Percentiles rank a stretch among this genome's conserved stretches.
phyloP scores from a whole-genome alignment of 2,888 invertebrate genomes.

The Lomographa bimaculata region DNA sequence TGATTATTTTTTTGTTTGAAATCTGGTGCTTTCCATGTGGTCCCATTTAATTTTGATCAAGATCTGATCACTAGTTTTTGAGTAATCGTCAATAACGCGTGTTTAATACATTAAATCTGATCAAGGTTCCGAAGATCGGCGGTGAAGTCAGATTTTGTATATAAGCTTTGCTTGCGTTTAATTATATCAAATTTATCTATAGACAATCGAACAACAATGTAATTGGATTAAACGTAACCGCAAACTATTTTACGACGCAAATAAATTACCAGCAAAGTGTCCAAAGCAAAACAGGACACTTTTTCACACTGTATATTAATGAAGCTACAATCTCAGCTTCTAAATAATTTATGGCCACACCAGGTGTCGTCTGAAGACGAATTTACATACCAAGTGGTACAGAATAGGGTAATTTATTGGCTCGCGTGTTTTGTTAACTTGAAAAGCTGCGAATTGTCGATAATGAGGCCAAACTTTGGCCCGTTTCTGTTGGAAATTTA shows the following conservation, averaged over 20 bases:
- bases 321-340: constrained; percentile 70
- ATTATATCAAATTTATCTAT: too few species aligned
- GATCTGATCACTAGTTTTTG: too few species aligned
- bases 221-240: too few species aligned
- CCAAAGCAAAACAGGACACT: constrained; percentile 38
- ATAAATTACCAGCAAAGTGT: constrained; percentile 9
- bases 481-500: constrained; percentile 30
- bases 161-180: too few species aligned
- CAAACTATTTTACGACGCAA: constrained; percentile 3
- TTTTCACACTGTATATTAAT: constrained; percentile 74
- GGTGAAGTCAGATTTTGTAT: too few species aligned
- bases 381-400: constrained; percentile 59
- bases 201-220: too few species aligned
- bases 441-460: constrained; percentile 53
- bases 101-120: too few species aligned
- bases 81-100: too few species aligned
- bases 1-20: too few species aligned
- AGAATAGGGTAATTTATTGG: constrained; percentile 54
- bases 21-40: too few species aligned
- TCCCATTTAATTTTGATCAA: too few species aligned
- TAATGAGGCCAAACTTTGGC: constrained; percentile 38
- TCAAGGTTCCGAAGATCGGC: too few species aligned
- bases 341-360: constrained; percentile 72
- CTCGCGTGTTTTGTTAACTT: constrained; percentile 54
- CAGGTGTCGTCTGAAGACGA: constrained; percentile 68